phyloP scores from a whole-genome alignment of 1,140 invertebrate genomes.

The Drosophila lacertosa region DNA sequence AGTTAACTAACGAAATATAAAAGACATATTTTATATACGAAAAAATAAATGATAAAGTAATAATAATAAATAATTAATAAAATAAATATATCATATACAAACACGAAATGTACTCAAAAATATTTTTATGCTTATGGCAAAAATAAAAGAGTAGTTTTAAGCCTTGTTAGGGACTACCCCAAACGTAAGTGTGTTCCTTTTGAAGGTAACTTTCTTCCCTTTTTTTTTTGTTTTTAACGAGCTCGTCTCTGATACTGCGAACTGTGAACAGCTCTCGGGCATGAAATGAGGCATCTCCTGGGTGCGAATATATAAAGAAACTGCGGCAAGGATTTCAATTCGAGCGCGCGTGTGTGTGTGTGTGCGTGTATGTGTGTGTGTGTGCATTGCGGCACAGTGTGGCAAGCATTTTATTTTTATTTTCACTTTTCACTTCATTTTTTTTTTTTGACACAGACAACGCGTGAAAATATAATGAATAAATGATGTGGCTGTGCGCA shows the following conservation, averaged over 20 bases:
- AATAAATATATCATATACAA: too few relatives aligned
- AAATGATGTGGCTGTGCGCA: conserved; percentile 50
- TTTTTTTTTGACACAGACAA: conserved; percentile 32
- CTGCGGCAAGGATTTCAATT: conserved; percentile 40
- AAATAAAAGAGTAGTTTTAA: background rate
- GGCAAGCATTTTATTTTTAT: conserved; percentile 31
- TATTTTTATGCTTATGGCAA: too few relatives aligned
- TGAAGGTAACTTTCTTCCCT: conserved; percentile 17
- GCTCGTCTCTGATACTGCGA: conserved; percentile 17
- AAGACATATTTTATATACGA: too few relatives aligned
- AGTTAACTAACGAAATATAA: too few relatives aligned
- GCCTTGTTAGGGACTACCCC: background rate
- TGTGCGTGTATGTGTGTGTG: conserved; percentile 11
- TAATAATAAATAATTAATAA: too few relatives aligned
- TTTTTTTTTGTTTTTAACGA: conserved; percentile 22
- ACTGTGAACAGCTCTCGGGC: conserved; percentile 24
- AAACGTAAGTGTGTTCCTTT: conserved; percentile 4
- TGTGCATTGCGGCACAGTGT: conserved; percentile 39
- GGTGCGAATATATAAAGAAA: conserved; percentile 30
- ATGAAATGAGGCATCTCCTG: conserved; percentile 46
- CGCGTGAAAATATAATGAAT: conserved; percentile 71
- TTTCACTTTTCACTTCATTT: too few relatives aligned
- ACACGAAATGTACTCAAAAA: too few relatives aligned
- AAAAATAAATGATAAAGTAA: too few relatives aligned
- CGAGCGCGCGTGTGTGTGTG: conserved; percentile 2